phyloP scores from a whole-genome alignment of 2,113 vertebrate species.

The Gorilla gorilla region DNA sequence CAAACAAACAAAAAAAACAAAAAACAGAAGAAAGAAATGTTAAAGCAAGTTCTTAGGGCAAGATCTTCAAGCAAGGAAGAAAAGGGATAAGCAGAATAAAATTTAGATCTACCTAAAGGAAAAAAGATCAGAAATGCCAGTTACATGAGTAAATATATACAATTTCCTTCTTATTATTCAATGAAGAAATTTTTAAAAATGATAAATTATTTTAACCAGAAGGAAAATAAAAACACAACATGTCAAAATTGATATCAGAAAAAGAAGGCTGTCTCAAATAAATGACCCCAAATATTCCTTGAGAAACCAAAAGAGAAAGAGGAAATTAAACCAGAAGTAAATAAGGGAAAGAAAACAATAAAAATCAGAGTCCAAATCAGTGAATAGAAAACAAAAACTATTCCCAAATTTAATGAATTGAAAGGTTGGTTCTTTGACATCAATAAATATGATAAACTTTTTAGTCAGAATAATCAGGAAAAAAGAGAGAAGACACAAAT shows the following conservation, averaged over 20 bases:
- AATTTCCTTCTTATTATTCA: too few species aligned
- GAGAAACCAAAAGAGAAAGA: not conserved
- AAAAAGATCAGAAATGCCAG: too few species aligned
- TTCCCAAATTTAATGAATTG: not conserved
- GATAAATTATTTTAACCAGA: too few species aligned
- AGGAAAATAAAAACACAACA: too few species aligned
- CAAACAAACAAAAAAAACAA: not conserved
- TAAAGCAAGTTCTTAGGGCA: not conserved
- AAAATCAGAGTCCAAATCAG: not conserved
- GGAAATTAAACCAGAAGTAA: not conserved
- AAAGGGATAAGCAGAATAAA: too few species aligned
- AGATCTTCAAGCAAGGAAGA: not conserved
- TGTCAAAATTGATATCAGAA: too few species aligned
- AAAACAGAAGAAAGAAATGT: not conserved
- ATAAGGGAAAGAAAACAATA: not conserved
- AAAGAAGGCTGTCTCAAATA: not conserved
- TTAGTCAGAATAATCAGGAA: not conserved
- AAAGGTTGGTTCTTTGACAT: not conserved
- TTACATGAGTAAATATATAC: too few species aligned
- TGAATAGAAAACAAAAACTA: not conserved
- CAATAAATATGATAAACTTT: not conserved
- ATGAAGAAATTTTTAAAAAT: too few species aligned
- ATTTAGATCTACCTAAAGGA: too few species aligned
- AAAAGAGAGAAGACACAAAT: not conserved
- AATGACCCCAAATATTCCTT: not conserved